Base-by-base conservation (phyloP, 2,113 vertebrate species). In the Terrapene triunguis region DNA sequence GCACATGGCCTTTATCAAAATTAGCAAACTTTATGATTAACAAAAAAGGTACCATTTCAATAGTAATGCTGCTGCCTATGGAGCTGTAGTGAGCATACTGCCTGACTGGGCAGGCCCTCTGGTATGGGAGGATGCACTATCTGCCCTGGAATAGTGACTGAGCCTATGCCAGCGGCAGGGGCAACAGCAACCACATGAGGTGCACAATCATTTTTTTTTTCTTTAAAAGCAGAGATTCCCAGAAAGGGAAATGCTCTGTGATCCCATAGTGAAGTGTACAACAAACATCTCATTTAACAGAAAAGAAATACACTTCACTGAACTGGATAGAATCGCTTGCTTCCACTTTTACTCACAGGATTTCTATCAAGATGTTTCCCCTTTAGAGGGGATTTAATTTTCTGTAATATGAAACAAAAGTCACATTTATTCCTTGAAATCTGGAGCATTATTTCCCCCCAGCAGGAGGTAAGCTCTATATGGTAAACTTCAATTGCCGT, bases 31-130 rank as follows among this genome's bases (percentile, higher is more conserved):
- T 47, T 35, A 35, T 17, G 54, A 72, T 35, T 17, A 65, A 65
- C 27, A 17, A 32, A 17, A 32, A 44, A 65, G 48, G 72, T 88
- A 47, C 53, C 84, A 27, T 82, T 93, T 55, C 14, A 1, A 1
- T 10, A 83, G 27, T 7, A 53, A 57, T 0, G 0, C 62, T 11
- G 16, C 5, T 84, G 81, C 27, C 35, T 0, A 0, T 24, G n/a
- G n/a, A 47, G 80, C 57, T 16, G 29, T 13, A 51, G 29, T 74
- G 82, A 90, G 87, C 19, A 19, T 29, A 27, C 62, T 4, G 44
- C 14, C 47, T 35, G 19, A 69, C 50, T 10, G 53, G 1, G 19
- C 14, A 0, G 0, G 24, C 2, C 3, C 21, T 0, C 5, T 29
- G 17, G 7, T 42, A 55, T 3, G 19, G 32, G 35, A 88, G 22